A percentile compares a stretch with the other conserved stretches of the same genome.
Conservation (phyloP, 2,888 invertebrate species). For the Apamea crenata region DNA sequence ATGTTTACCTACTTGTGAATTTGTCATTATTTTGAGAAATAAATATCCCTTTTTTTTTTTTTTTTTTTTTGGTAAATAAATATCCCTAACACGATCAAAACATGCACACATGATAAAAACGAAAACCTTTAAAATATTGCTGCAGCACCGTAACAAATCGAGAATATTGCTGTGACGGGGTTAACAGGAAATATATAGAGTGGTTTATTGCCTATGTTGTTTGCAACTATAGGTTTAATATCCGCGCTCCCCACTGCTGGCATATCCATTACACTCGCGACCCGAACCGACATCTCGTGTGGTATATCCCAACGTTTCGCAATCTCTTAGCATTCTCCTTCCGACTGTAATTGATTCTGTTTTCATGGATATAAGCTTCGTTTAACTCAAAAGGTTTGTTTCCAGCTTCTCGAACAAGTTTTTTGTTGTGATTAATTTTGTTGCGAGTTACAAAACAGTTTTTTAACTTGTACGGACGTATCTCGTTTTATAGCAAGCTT, state of each 20-base stretch:
- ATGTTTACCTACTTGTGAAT: background rate
- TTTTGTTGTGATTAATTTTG: conserved; percentile 59
- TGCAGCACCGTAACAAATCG: conserved; percentile 8
- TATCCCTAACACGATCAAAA: background rate
- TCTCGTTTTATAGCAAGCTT: conserved; percentile 31
- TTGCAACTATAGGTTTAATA: conserved; percentile 49
- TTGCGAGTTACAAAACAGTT: conserved; percentile 54
- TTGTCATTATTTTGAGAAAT: background rate
- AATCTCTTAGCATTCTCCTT: conserved; percentile 38
- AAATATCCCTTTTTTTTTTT: background rate
- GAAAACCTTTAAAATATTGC: background rate
- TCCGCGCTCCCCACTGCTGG: conserved; percentile 22
- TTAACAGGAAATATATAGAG: conserved; percentile 49
- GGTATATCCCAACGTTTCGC: conserved; percentile 32
- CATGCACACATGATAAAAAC: background rate
- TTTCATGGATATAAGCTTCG: conserved; percentile 53
- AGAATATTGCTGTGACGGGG: conserved; percentile 11
- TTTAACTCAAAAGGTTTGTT: conserved; percentile 54
- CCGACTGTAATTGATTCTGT: conserved; percentile 54
- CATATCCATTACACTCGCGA: conserved; percentile 43
- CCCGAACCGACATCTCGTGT: conserved; percentile 27
- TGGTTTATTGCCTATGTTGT: conserved; percentile 55
- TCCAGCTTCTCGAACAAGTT: conserved; percentile 37
- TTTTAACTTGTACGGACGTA: conserved; percentile 55
- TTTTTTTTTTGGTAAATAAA: too few species aligned